These are phyloP conservation scores for Phrynosoma platyrhinos DNA, from an alignment of 2,113 vertebrate species.

Conservation along the genomic window DNA sequence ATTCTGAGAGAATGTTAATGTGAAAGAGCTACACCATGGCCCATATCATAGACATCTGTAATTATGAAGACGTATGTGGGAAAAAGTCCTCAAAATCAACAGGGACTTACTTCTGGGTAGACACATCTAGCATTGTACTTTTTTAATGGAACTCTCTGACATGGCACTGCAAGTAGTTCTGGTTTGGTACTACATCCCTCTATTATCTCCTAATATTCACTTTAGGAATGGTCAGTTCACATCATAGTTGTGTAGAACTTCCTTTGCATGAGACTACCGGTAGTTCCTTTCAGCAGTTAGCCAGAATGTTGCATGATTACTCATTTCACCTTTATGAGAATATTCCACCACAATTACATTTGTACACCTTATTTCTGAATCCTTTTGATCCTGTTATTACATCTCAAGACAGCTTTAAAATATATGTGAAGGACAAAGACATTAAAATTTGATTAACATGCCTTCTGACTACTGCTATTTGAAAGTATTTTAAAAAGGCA, in stretches of 20 bases:
- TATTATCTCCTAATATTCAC: background rate
- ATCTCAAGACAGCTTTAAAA: slow-evolving; percentile 41
- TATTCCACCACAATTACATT: background rate
- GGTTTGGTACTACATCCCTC: background rate
- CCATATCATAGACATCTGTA: background rate
- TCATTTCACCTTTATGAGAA: background rate
- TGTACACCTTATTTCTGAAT: background rate
- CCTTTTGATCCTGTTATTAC: slow-evolving; percentile 41
- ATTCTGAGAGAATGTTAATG: background rate
- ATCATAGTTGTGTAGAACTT: background rate
- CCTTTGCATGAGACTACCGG: background rate
- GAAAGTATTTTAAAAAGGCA: slow-evolving; percentile 41
- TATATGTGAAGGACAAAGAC: slow-evolving; percentile 56
- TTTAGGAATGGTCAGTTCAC: background rate
- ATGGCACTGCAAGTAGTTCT: background rate
- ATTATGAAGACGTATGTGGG: background rate
- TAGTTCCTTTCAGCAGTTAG: background rate
- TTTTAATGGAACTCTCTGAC: background rate
- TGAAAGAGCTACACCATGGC: background rate
- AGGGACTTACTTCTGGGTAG: background rate
- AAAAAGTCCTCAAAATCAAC: background rate
- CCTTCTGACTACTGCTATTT: slow-evolving; percentile 67
- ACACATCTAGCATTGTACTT: background rate
- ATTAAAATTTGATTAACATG: slow-evolving; percentile 64
- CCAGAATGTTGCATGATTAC: background rate